These are phyloP conservation scores for Sesia apiformis DNA, from an alignment of 2,888 invertebrate species.

Conservation along the genomic window DNA sequence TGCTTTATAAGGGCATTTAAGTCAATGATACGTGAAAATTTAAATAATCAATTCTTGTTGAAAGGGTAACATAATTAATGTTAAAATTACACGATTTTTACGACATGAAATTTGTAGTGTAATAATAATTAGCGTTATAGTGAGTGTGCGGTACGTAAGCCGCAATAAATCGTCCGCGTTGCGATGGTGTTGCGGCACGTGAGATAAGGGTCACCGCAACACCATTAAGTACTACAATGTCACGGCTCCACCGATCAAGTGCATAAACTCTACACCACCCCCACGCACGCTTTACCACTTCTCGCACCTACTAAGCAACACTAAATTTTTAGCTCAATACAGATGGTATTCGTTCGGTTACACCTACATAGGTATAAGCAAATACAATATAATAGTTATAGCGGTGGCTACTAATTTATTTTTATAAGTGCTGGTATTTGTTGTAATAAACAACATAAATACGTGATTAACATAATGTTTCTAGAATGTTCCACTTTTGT, in stretches of 20 bases:
- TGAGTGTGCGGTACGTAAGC: conserved; percentile 33
- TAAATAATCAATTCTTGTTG: too few relatives aligned
- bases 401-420: not conserved
- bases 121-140: conserved; percentile 42
- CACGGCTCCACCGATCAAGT: conserved; percentile 39
- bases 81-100: too few relatives aligned
- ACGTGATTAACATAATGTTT: conserved; percentile 72
- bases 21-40: too few relatives aligned
- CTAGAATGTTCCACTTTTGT: conserved; percentile 73
- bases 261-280: conserved; percentile 21
- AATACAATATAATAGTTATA: not conserved
- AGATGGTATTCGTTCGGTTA: not conserved
- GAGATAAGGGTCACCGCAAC: conserved; percentile 61
- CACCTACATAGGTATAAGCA: not conserved
- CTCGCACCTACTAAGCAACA: conserved; percentile 15
- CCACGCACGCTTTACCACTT: conserved; percentile 36
- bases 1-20: too few relatives aligned
- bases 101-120: conserved; percentile 6
- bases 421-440: conserved; percentile 24
- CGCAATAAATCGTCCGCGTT: conserved; percentile 56
- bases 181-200: conserved; percentile 42
- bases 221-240: conserved; percentile 54
- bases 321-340: not conserved
- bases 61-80: too few relatives aligned
- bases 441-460: conserved; percentile 47